These are phyloP conservation scores for Orthonevra nobilis DNA, from an alignment of 2,888 invertebrate species.

Conservation along the genomic window DNA sequence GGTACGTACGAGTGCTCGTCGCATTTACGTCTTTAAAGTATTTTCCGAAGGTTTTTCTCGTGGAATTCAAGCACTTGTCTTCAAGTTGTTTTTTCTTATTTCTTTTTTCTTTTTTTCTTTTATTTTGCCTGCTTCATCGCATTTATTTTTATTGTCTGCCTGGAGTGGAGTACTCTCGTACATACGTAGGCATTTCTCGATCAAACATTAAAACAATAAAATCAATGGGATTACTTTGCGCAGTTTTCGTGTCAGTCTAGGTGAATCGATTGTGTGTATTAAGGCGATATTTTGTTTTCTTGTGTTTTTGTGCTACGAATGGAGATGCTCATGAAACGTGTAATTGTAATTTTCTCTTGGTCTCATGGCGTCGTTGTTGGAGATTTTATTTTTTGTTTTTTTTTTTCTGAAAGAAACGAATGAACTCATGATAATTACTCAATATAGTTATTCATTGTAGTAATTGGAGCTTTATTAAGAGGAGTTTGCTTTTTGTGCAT, in stretches of 20 bases:
- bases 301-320: conserved; percentile 5
- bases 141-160: conserved; percentile 5
- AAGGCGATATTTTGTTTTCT: conserved; percentile 21
- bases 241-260: conserved; percentile 35
- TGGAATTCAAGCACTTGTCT: conserved; percentile 59
- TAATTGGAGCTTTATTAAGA: conserved; percentile 17
- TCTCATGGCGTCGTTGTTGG: conserved; percentile 2
- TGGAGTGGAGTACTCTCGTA: background rate
- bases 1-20: background rate
- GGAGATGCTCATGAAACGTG: conserved; percentile 28
- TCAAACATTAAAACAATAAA: conserved; percentile 63
- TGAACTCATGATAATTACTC: conserved; percentile 32
- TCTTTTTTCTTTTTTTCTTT: no score
- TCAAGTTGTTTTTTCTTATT: conserved; percentile 17
- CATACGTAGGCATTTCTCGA: conserved; percentile 3
- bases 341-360: conserved; percentile 47
- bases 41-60: conserved; percentile 46
- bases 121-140: background rate
- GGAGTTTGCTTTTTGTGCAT: no score
- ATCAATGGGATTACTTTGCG: conserved; percentile 52
- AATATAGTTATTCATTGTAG: background rate
- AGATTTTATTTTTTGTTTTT: conserved; percentile 8
- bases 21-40: background rate
- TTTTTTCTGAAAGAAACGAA: background rate
- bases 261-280: conserved; percentile 28